These are phyloP conservation scores for Brachylomia viminalis DNA, from an alignment of 2,888 invertebrate species.

Conservation along the genomic window DNA sequence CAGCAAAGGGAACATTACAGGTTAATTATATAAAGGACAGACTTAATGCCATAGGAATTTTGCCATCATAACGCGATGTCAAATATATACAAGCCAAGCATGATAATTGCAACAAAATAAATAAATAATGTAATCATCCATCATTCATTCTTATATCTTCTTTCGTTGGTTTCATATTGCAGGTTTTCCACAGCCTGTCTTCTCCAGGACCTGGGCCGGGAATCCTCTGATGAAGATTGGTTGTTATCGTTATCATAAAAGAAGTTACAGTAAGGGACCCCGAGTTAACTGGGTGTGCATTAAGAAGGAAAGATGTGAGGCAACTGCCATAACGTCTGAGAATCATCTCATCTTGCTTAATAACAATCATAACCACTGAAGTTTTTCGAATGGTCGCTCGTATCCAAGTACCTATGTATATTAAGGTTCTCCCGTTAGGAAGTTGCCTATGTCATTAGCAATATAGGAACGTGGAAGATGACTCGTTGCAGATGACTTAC, in stretches of 20 bases:
- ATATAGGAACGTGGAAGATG: background rate
- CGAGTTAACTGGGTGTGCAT: conserved; percentile 74
- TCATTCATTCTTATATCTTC: background rate
- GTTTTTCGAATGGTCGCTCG: background rate
- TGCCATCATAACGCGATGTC: no score
- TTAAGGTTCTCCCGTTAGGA: background rate
- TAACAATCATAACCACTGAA: conserved; percentile 72
- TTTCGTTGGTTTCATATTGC: conserved; percentile 8
- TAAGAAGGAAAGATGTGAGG: conserved; percentile 74
- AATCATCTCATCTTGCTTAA: conserved; percentile 70
- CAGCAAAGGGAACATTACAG: no score
- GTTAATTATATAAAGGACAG: no score
- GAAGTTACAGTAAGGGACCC: conserved; percentile 73
- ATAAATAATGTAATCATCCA: background rate
- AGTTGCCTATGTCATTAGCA: background rate
- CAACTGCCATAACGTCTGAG: conserved; percentile 72
- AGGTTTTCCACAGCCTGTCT: conserved; percentile 65
- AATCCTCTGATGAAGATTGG: conserved; percentile 73
- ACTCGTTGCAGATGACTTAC: background rate
- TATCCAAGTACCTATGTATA: background rate
- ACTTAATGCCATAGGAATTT: background rate
- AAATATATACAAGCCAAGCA: no score
- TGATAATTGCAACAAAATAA: background rate
- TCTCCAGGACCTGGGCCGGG: conserved; percentile 72
- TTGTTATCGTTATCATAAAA: conserved; percentile 73